Conservation (phyloP, 2,888 invertebrate species). For the Melanophora roralis region DNA sequence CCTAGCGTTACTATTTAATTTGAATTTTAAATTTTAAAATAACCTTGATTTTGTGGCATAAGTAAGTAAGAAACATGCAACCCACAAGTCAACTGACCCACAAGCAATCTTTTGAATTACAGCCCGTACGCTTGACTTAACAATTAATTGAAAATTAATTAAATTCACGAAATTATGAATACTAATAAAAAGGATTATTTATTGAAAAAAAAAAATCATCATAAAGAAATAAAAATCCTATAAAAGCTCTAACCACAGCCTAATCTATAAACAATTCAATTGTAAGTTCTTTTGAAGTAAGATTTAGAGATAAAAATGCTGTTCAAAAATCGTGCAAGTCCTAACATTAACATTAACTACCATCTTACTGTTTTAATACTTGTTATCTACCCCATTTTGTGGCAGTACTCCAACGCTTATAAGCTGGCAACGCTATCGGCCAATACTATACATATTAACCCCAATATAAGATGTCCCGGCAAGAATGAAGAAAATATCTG, state of each 20-base stretch:
- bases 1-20: too few species aligned
- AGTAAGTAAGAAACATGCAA: not conserved
- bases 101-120: not conserved
- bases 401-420: conserved; percentile 7
- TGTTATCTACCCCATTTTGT: conserved; percentile 16
- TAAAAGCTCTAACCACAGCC: conserved; percentile 12
- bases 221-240: not conserved
- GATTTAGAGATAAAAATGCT: conserved; percentile 13
- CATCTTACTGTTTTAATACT: conserved; percentile 7
- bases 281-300: conserved; percentile 6
- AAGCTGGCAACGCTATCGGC: not conserved
- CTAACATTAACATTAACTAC: not conserved
- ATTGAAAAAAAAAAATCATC: not conserved
- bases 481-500: conserved; percentile 44
- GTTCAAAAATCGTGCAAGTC: not conserved
- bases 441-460: conserved; percentile 19
- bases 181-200: not conserved
- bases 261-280: not conserved
- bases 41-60: not conserved
- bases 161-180: conserved; percentile 19
- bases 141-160: conserved; percentile 47
- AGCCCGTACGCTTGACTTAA: conserved; percentile 37
- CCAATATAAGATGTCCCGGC: conserved; percentile 47
- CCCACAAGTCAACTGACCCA: conserved; percentile 34
- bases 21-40: conserved; percentile 26